Conservation (phyloP, 2,113 vertebrate species). For the Centrocercus urophasianus region DNA sequence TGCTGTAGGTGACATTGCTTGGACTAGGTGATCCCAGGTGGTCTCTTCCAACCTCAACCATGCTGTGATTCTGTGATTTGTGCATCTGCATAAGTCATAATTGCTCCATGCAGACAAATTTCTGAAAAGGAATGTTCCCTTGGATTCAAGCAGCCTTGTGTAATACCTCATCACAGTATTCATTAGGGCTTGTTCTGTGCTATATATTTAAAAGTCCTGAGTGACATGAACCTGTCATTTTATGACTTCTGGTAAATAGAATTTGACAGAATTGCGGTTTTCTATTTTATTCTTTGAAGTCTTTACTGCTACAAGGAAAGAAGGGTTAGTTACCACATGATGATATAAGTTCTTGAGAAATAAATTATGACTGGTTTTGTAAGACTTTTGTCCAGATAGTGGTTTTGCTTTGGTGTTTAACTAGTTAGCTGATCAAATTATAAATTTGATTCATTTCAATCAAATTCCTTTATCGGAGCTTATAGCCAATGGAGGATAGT, state of each 20-base stretch:
- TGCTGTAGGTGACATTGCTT: neutral
- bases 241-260: neutral
- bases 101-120: neutral
- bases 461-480: neutral
- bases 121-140: neutral
- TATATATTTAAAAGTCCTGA: neutral
- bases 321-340: neutral
- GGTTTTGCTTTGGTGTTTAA: neutral
- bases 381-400: neutral
- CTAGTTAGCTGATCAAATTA: neutral
- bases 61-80: neutral
- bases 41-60: neutral
- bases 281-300: neutral
- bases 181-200: neutral
- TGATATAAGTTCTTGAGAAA: neutral
- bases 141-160: neutral
- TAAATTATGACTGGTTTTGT: neutral
- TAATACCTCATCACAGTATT: neutral
- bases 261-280: neutral
- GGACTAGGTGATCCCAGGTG: neutral
- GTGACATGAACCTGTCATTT: neutral
- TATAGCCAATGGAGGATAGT: neutral
- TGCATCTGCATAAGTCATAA: neutral
- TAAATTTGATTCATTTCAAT: neutral
- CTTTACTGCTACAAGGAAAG: neutral